Percentiles rank a stretch among this genome's conserved stretches.
phyloP scores from a whole-genome alignment of 2,797 vertebrate genomes.

The Hydrophis major region DNA sequence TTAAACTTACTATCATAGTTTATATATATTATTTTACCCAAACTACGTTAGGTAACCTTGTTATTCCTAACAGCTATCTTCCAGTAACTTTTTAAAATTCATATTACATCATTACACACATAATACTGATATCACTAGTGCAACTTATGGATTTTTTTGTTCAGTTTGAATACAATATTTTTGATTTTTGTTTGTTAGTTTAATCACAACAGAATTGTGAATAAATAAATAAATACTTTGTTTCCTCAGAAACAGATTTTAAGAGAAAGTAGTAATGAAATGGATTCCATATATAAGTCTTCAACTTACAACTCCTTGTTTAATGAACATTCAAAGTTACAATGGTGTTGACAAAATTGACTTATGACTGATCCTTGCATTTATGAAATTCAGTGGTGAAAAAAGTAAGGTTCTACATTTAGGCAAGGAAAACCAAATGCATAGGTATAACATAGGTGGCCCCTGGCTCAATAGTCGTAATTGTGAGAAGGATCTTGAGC shows the following conservation, averaged over 20 bases:
- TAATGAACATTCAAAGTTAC: neutral
- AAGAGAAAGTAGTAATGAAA: neutral
- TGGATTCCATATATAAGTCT: neutral
- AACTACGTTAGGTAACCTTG: too few species aligned
- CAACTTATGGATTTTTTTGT: neutral
- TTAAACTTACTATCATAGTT: too few species aligned
- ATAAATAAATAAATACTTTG: neutral
- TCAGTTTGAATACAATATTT: neutral
- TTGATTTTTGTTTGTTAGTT: neutral
- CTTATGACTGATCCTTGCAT: neutral
- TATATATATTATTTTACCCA: too few species aligned
- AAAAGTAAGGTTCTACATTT: neutral
- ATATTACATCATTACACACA: neutral
- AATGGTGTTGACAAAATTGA: neutral
- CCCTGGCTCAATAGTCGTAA: neutral
- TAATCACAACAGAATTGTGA: neutral
- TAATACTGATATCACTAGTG: neutral
- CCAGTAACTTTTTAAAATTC: neutral
- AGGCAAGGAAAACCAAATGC: neutral
- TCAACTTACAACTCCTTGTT: neutral
- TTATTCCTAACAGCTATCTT: neutral
- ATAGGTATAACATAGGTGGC: neutral
- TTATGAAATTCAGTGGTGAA: neutral
- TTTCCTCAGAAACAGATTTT: conserved; percentile 29
- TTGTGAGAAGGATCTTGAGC: neutral